A percentile compares a stretch with the other conserved stretches of the same genome.
Conservation (phyloP, 2,113 vertebrate species). For the Lophius piscatorius region DNA sequence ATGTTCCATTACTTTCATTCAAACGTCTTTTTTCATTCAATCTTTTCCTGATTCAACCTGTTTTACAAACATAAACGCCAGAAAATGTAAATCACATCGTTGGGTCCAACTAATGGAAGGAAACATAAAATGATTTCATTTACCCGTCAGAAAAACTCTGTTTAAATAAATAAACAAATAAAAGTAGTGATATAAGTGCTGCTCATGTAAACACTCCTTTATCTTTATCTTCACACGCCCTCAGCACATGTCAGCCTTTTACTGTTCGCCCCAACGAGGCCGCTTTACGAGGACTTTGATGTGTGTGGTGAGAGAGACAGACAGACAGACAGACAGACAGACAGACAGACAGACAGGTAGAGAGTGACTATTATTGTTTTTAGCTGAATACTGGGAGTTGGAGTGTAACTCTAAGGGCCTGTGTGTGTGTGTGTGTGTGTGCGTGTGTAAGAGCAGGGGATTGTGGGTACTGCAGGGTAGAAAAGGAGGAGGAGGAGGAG, state of each 20-base stretch:
- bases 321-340: background rate
- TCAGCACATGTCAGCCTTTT: constrained; percentile 54
- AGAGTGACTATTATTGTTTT: background rate
- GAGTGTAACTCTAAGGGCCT: background rate
- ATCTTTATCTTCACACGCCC: constrained; percentile 6
- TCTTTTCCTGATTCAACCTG: too few species aligned
- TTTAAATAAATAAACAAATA: too few species aligned
- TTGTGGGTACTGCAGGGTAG: background rate
- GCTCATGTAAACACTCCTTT: background rate
- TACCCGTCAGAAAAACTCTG: too few species aligned
- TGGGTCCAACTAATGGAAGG: too few species aligned
- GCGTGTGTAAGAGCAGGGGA: background rate
- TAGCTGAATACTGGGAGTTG: background rate
- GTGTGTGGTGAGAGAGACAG: constrained; percentile 17
- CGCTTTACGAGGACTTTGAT: constrained; percentile 46
- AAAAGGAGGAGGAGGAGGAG: background rate
- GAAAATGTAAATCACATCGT: too few species aligned
- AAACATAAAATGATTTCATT: too few species aligned
- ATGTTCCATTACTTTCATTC: too few species aligned
- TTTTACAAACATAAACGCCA: too few species aligned
- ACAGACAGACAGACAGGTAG: background rate
- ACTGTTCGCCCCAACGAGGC: constrained; percentile 39
- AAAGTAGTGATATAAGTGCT: constrained; percentile 8
- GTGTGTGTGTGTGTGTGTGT: background rate
- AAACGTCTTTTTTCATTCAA: too few species aligned